Evolutionary conservation across 1,140 invertebrate genomes (phyloP).

Genomic region (Saccostrea glomerata): DNA sequence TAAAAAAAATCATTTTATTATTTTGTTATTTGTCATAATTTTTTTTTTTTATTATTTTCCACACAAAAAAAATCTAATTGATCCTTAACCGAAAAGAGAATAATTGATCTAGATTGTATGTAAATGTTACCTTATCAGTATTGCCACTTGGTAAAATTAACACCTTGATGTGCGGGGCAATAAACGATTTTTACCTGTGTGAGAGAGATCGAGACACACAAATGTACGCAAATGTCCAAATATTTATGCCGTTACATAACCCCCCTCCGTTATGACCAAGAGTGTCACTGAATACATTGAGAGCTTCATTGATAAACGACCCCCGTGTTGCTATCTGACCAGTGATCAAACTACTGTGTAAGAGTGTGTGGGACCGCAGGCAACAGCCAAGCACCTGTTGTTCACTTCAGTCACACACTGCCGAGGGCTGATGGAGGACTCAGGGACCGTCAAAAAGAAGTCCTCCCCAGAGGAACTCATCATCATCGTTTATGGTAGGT

Average conservation of each 20-base stretch:
- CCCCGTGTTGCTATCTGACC: constrained; percentile 23
- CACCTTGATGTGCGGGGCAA: constrained; percentile 1
- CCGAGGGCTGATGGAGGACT: constrained; percentile 32
- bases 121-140: constrained; percentile 8
- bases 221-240: constrained; percentile 29
- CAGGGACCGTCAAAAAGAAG: constrained; percentile 15
- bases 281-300: constrained; percentile 34
- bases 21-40: neutral
- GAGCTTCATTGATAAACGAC: constrained; percentile 35
- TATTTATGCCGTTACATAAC: constrained; percentile 34
- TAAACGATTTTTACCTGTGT: constrained; percentile 11
- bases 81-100: neutral
- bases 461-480: constrained; percentile 23
- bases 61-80: neutral
- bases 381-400: constrained; percentile 13
- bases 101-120: neutral
- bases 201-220: neutral
- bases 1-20: neutral
- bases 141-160: constrained; percentile 17
- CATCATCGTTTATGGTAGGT: constrained; percentile 36
- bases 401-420: constrained; percentile 6
- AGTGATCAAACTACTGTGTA: constrained; percentile 19
- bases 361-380: constrained; percentile 24
- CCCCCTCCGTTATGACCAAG: constrained; percentile 4
- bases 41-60: neutral